A percentile compares a stretch with the other conserved stretches of the same genome.
These are phyloP conservation scores for Aptenodytes patagonicus DNA, from an alignment of 2,113 vertebrate species.

Conservation along the genomic window DNA sequence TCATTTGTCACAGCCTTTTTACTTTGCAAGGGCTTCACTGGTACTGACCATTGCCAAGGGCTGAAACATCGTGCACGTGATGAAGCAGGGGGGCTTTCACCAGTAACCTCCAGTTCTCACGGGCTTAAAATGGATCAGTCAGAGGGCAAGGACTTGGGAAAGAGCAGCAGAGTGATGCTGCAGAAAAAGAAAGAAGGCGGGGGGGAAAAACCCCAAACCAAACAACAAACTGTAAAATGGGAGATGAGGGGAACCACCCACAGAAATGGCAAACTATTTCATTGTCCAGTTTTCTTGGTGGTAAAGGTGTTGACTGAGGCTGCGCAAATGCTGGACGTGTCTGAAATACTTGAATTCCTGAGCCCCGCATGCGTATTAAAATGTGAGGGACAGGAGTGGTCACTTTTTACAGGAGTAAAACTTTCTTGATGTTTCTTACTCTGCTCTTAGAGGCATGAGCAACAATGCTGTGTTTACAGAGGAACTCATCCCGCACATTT, in stretches of 20 bases:
- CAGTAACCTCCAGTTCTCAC: background rate
- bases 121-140: background rate
- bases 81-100: background rate
- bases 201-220: accelerated
- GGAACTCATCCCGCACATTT: accelerated
- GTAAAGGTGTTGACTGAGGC: background rate
- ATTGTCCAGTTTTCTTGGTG: background rate
- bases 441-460: background rate
- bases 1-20: background rate
- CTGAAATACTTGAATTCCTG: background rate
- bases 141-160: background rate
- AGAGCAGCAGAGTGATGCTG: background rate
- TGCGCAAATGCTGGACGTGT: background rate
- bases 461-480: background rate
- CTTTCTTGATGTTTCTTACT: background rate
- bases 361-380: accelerated
- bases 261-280: background rate
- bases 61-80: accelerated
- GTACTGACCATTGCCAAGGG: background rate
- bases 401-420: background rate
- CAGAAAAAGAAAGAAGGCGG: background rate
- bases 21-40: background rate
- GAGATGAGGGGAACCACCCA: background rate
- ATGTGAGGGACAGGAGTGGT: background rate
- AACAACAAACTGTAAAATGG: background rate